Conservation (phyloP, 2,888 invertebrate genomes). For the Thelaira solivaga region DNA sequence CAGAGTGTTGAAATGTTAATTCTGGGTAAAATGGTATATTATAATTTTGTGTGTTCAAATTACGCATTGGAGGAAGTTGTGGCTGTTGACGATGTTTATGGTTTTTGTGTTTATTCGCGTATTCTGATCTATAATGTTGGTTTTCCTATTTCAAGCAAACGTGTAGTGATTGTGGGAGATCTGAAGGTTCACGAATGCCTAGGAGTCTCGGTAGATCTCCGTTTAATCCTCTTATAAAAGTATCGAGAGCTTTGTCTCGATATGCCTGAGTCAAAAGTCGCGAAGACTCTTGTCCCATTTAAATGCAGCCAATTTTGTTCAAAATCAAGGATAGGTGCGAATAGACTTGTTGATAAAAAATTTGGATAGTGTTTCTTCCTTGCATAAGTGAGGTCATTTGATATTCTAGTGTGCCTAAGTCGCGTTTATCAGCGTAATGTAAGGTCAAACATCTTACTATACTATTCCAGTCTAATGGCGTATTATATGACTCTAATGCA, state of each 20-base stretch:
- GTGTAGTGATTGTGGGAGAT: conserved; percentile 60
- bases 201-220: conserved; percentile 22
- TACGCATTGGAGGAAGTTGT: background rate
- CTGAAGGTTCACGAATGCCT: conserved; percentile 59
- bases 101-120: conserved; percentile 1
- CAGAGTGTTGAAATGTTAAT: background rate
- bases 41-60: conserved; percentile 5
- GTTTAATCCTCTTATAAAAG: conserved; percentile 17
- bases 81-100: background rate
- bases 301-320: background rate
- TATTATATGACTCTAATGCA: conserved; percentile 17
- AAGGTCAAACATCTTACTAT: conserved; percentile 1
- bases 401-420: conserved; percentile 51
- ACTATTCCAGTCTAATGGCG: conserved; percentile 14
- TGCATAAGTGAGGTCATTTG: conserved; percentile 44
- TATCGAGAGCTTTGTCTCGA: conserved; percentile 23
- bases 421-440: conserved; percentile 54
- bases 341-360: conserved; percentile 2
- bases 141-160: conserved; percentile 36
- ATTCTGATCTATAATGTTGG: conserved; percentile 1
- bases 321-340: background rate
- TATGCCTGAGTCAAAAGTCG: background rate
- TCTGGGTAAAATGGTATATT: background rate
- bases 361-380: background rate
- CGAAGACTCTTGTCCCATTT: background rate